Evolutionary conservation across 2,888 invertebrate genomes (phyloP).

Genomic region (Mesorhabditis sp.): DNA sequence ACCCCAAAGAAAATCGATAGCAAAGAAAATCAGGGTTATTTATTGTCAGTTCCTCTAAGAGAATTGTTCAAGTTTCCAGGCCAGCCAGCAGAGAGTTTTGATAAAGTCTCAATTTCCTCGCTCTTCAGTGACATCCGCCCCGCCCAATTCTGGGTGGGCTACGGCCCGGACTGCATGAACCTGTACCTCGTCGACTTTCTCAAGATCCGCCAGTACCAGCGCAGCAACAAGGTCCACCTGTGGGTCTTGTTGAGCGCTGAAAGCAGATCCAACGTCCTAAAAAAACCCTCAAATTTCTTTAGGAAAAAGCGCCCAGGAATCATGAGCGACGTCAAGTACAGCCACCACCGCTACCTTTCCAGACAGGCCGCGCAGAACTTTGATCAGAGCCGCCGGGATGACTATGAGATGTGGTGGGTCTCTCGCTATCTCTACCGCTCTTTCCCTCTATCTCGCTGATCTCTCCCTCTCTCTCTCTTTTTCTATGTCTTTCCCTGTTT

Average conservation of each 20-base stretch:
- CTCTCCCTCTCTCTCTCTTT: neutral
- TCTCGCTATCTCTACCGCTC: neutral
- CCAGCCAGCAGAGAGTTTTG: too few relatives aligned
- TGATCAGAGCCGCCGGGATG: neutral
- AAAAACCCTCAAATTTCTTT: neutral
- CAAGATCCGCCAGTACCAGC: neutral
- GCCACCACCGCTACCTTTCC: neutral
- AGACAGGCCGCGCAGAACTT: neutral
- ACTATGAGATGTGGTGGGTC: slow-evolving; percentile 4
- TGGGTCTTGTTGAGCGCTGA: too few relatives aligned
- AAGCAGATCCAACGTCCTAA: too few relatives aligned
- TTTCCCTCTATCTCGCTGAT: neutral
- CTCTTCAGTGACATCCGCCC: slow-evolving; percentile 3
- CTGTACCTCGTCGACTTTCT: neutral
- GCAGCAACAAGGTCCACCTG: neutral
- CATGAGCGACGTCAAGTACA: neutral
- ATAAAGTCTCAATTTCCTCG: too few relatives aligned
- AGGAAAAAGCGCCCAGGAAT: neutral
- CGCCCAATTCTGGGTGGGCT: neutral
- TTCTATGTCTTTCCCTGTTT: neutral
- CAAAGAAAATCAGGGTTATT: too few relatives aligned
- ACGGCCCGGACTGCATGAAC: neutral
- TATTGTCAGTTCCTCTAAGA: too few relatives aligned
- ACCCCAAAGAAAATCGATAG: too few relatives aligned
- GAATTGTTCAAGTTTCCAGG: too few relatives aligned